phyloP scores from a whole-genome alignment of 2,888 invertebrate genomes.

The Coremacera marginata region DNA sequence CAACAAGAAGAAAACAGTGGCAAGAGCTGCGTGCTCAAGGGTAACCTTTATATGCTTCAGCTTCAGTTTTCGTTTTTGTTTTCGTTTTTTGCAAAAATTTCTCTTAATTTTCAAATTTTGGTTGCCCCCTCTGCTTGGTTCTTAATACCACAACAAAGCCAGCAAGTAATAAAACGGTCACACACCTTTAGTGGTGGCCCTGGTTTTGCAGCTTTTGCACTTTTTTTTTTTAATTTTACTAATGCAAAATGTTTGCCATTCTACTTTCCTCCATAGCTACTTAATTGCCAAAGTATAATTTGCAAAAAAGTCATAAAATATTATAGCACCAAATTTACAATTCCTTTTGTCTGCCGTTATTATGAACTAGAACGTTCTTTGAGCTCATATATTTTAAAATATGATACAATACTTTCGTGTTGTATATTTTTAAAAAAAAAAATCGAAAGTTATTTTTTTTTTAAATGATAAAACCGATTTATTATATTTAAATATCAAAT shows the following conservation, averaged over 20 bases:
- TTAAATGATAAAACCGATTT: too few species aligned
- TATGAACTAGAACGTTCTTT: too few species aligned
- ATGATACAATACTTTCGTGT: too few species aligned
- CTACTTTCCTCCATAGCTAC: not conserved
- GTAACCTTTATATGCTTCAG: constrained; percentile 16
- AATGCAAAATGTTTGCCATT: constrained; percentile 20
- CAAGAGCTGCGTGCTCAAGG: constrained; percentile 24
- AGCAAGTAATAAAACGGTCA: constrained; percentile 55
- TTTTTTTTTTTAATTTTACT: constrained; percentile 33
- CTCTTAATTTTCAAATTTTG: constrained; percentile 55
- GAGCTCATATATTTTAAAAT: too few species aligned
- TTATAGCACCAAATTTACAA: not conserved
- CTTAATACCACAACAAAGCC: constrained; percentile 57
- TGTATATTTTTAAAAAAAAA: too few species aligned
- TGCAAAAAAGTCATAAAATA: not conserved
- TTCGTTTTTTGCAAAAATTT: constrained; percentile 5
- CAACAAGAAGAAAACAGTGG: not conserved
- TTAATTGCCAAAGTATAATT: constrained; percentile 8
- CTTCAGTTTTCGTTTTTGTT: not conserved
- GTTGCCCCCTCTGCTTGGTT: constrained; percentile 32
- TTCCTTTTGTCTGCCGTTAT: not conserved
- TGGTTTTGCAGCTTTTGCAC: constrained; percentile 47
- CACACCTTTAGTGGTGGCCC: constrained; percentile 53
- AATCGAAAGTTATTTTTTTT: too few species aligned
- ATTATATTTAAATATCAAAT: too few species aligned